phyloP scores from a whole-genome alignment of 2,888 invertebrate species.

The Podotricha telesiphe region DNA sequence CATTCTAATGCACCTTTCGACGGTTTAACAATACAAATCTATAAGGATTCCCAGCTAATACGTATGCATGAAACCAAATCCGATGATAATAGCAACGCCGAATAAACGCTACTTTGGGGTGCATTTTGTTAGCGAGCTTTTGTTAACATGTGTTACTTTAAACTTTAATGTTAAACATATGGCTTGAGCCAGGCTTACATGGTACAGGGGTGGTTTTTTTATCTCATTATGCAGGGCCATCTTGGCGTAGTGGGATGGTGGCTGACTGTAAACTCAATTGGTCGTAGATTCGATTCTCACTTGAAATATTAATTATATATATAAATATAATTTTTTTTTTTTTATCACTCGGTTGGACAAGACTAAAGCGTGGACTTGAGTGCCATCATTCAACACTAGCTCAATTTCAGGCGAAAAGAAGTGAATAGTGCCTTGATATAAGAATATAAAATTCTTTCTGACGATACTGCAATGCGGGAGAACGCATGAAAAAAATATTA shows the following conservation, averaged over 20 bases:
- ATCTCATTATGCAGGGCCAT: background rate
- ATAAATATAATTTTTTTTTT: no score
- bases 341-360: no score
- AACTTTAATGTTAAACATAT: constrained; percentile 34
- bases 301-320: no score
- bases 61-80: constrained; percentile 47
- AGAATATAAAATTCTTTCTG: no score
- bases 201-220: background rate
- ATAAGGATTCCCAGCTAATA: constrained; percentile 37
- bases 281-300: no score
- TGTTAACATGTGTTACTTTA: constrained; percentile 40
- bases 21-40: constrained; percentile 18
- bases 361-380: no score
- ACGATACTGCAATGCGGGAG: no score
- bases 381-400: no score
- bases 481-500: no score
- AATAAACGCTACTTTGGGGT: constrained; percentile 29
- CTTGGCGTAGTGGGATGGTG: background rate
- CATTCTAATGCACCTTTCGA: constrained; percentile 27
- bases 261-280: no score
- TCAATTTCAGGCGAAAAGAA: no score
- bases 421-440: no score
- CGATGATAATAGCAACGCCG: constrained; percentile 41
- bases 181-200: background rate
- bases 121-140: constrained; percentile 30